Evolutionary conservation across 2,888 invertebrate genomes (phyloP).

Genomic region (Lepeophtheirus nordmannii): DNA sequence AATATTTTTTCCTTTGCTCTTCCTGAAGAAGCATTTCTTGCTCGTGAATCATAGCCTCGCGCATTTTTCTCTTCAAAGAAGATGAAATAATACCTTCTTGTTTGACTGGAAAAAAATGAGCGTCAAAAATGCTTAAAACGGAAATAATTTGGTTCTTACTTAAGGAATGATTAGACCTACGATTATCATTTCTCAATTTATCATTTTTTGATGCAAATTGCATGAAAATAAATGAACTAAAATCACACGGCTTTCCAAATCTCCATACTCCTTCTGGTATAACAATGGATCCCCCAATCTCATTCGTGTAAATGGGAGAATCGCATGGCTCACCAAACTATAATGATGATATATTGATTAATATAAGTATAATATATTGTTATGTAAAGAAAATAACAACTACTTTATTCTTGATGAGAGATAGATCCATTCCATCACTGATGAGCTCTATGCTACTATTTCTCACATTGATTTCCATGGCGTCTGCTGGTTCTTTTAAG

Average conservation of each 20-base stretch:
- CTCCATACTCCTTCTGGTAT: not conserved
- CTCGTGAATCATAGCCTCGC: not conserved
- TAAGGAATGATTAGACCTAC: not conserved
- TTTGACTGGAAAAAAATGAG: not conserved
- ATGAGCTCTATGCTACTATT: not conserved
- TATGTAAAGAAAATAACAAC: no score
- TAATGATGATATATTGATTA: not conserved
- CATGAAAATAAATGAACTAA: slow-evolving; percentile 2
- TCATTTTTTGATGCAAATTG: not conserved
- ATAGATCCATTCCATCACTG: not conserved
- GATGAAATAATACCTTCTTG: slow-evolving; percentile 15
- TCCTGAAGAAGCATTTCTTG: not conserved
- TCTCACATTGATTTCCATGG: slow-evolving; percentile 8
- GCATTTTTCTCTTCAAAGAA: slow-evolving; percentile 3
- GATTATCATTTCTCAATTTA: not conserved
- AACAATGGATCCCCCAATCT: not conserved
- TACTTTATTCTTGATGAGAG: no score
- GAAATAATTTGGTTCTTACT: not conserved
- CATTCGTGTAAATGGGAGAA: slow-evolving; percentile 2
- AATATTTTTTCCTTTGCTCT: slow-evolving; percentile 14
- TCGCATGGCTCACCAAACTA: not conserved
- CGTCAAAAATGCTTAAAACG: no score
- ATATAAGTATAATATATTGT: not conserved
- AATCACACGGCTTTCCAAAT: not conserved
- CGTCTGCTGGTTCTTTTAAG: not conserved